Conservation (phyloP, 2,797 vertebrate genomes). For the Garrulus glandarius region DNA sequence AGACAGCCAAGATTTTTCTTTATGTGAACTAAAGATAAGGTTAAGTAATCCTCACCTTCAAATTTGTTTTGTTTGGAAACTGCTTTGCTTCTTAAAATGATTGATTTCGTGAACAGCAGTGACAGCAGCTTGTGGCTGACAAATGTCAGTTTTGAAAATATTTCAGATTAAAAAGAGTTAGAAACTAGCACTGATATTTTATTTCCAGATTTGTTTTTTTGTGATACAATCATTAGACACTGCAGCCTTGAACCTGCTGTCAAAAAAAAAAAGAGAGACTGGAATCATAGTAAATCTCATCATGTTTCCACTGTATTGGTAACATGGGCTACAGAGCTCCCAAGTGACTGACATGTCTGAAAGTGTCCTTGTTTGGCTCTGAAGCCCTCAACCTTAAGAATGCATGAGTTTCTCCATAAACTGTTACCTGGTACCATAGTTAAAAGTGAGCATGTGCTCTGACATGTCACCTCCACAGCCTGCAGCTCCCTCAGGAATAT, state of each 20-base stretch:
- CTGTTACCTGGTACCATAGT: background rate
- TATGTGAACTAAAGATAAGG: background rate
- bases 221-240: background rate
- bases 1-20: background rate
- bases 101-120: background rate
- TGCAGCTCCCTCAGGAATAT: background rate
- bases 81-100: background rate
- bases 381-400: background rate
- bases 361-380: background rate
- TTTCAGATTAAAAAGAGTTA: background rate
- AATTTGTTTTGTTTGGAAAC: background rate
- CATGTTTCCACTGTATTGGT: background rate
- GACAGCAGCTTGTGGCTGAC: background rate
- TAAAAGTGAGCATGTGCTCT: background rate
- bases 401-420: background rate
- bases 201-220: background rate
- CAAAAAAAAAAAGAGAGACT: background rate
- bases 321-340: background rate
- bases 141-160: background rate
- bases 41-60: background rate
- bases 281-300: background rate
- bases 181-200: background rate
- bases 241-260: background rate
- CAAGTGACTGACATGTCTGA: background rate
- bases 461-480: background rate